These are phyloP conservation scores for Nemopilema nomurai DNA, from an alignment of 30 jellyfish, hydroid and myxozoan species.

Conservation along the genomic window DNA sequence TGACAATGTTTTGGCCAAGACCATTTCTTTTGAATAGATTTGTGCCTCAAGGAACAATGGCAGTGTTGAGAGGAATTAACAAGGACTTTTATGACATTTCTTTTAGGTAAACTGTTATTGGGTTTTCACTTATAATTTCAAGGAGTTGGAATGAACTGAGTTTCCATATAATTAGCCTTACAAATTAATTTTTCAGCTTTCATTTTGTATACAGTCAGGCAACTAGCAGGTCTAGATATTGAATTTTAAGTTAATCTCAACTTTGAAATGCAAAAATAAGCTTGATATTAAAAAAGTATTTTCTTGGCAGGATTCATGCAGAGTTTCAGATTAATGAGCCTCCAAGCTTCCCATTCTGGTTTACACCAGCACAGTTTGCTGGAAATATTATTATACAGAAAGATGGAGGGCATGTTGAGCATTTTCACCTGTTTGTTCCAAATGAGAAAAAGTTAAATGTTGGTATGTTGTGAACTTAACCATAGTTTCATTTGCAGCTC, in stretches of 20 bases:
- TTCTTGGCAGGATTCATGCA: conserved; percentile 74
- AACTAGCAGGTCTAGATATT: no score
- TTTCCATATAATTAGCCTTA: not conserved
- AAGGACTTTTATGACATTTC: conserved; percentile 50
- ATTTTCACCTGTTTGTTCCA: conserved; percentile 76
- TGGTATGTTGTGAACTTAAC: conserved; percentile 49
- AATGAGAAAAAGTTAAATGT: conserved; percentile 67
- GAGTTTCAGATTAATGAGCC: conserved; percentile 89
- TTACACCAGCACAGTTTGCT: conserved; percentile 90
- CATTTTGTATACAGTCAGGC: no score
- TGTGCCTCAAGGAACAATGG: conserved; percentile 90
- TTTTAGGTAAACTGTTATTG: conserved; percentile 63
- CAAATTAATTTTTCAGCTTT: no score
- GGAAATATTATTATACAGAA: conserved; percentile 67
- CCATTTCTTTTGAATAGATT: conserved; percentile 76
- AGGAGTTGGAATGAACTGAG: not conserved
- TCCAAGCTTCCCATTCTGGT: conserved; percentile 91
- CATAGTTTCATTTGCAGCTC: not conserved
- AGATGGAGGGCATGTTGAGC: conserved; percentile 63
- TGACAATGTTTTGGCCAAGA: conserved; percentile 77
- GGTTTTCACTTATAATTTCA: not conserved
- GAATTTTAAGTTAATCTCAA: not conserved
- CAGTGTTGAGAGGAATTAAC: conserved; percentile 71
- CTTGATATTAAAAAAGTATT: not conserved
- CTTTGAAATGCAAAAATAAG: not conserved